These are phyloP conservation scores for Oophaga sylvatica DNA, from an alignment of 2,797 vertebrate genomes.

Conservation along the genomic window DNA sequence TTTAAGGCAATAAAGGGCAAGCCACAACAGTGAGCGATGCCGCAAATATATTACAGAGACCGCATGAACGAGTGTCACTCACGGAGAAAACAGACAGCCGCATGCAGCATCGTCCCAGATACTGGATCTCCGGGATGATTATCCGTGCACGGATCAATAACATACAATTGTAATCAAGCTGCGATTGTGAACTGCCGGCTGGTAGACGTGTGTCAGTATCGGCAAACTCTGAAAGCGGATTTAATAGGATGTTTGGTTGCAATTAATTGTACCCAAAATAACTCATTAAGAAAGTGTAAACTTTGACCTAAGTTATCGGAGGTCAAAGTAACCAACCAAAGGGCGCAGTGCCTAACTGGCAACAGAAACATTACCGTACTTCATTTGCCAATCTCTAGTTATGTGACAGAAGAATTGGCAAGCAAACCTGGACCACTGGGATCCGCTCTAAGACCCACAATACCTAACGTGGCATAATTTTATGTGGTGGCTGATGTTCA, in stretches of 20 bases:
- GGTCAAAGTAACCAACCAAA: not conserved
- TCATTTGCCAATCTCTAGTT: not conserved
- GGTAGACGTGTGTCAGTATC: not conserved
- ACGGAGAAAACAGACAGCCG: not conserved
- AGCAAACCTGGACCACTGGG: not conserved
- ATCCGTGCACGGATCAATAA: not conserved
- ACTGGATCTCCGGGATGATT: not conserved
- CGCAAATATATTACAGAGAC: conserved; percentile 6
- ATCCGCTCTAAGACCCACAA: not conserved
- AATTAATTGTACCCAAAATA: not conserved
- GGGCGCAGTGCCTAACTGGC: too few species aligned
- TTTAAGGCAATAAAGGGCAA: conserved; percentile 20
- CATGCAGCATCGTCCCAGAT: not conserved
- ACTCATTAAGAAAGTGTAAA: not conserved
- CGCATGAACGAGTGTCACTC: not conserved
- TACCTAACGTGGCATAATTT: not conserved
- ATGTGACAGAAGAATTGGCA: not conserved
- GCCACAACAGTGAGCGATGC: not conserved
- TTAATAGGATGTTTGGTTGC: not conserved
- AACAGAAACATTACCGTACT: not conserved
- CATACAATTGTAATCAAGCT: not conserved
- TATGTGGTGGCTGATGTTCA: not conserved
- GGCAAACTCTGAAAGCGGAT: not conserved
- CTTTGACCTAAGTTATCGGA: not conserved
- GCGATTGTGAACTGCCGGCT: not conserved